Conservation (phyloP, 2,113 vertebrate species). For the Cinclus mexicanus region DNA sequence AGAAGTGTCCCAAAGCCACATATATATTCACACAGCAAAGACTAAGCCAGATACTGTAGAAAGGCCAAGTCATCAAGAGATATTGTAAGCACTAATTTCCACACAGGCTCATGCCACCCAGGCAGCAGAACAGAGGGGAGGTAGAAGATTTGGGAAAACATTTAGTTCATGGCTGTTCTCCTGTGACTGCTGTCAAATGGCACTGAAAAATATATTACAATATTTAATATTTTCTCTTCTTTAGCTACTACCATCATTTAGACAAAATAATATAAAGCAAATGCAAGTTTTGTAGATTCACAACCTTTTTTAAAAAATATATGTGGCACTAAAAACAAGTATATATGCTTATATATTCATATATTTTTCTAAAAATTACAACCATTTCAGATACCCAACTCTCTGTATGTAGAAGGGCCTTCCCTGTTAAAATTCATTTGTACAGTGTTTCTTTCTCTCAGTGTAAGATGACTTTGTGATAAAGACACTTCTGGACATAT, state of each 20-base stretch:
- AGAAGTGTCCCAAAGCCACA: neutral
- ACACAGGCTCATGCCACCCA: neutral
- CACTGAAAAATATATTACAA: neutral
- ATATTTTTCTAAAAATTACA: neutral
- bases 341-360: neutral
- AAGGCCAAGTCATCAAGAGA: neutral
- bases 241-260: neutral
- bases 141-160: neutral
- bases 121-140: neutral
- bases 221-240: neutral
- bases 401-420: neutral
- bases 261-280: neutral
- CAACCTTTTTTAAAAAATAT: neutral
- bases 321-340: neutral
- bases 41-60: neutral
- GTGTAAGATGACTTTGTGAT: neutral
- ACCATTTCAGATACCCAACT: neutral
- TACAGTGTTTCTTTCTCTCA: neutral
- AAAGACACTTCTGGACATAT: neutral
- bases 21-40: neutral
- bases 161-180: neutral
- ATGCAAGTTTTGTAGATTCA: neutral
- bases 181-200: neutral
- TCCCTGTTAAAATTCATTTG: neutral
- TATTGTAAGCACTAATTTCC: neutral